Base-by-base conservation (phyloP, 53 echinoderm and acorn worm genomes). In the Stichopus horrens region DNA sequence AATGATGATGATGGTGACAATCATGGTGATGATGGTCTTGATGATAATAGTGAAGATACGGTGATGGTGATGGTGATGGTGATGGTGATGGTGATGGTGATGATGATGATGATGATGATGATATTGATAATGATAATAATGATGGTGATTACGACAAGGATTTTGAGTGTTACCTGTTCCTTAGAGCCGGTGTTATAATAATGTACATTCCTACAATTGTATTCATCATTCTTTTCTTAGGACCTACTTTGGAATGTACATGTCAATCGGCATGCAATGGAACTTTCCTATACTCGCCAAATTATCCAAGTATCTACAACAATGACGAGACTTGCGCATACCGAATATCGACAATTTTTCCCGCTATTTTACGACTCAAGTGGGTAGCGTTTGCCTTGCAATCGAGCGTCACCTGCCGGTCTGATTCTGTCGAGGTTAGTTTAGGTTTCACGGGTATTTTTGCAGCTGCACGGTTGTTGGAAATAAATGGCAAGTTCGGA, bases 401-500 rank as follows among this genome's bases (percentile, higher is more conserved):
- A 6, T 5, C 14, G 4, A 79, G 79, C 54, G 6, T 55, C 14
- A 54, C 20, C 0, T 79, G 79, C 8, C 8, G 7, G 5, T 14
- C n/a, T 8, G 79, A 79, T 79, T 79, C 79, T 55, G 79, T 79
- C 14, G 18, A 9, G 79, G 79, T 79, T 4, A 79, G 79, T 59
- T 18, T 8, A 63, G 11, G 16, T 9, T 13, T 63, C 37, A 37
- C 37, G 37, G 37, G 37, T 37, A 37, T 37, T 37, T 37, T 37
- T 37, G 37, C 0, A 37, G 1, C 37, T 37, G 37, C 37, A 37
- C 37, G 37, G 37, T 37, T 37, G 37, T 37, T 37, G 37, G 37
- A 37, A 37, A 37, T 37, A 2, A 37, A 37, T 37, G 37, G 37
- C 37, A 37, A 37, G 37, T 37, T 37, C 37, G 37, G 37, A 37